phyloP scores from a whole-genome alignment of 2,113 vertebrate species.

The Phylloscopus trochilus region DNA sequence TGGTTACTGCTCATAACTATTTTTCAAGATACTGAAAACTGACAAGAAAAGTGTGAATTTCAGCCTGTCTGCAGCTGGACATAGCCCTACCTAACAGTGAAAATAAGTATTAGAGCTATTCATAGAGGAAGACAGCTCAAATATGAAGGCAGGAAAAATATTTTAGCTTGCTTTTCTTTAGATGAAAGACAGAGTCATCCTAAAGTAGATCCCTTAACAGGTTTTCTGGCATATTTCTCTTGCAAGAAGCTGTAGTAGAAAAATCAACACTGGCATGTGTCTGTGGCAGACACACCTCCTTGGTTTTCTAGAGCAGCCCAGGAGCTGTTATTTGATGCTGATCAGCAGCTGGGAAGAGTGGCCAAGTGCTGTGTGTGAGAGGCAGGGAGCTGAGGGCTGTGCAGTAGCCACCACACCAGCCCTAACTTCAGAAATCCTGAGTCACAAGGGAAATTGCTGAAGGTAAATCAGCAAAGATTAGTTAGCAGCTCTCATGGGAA shows the following conservation, averaged over 20 bases:
- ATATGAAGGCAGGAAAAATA: background rate
- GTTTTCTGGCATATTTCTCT: background rate
- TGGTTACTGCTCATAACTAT: background rate
- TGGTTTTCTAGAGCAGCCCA: background rate
- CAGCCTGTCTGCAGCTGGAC: background rate
- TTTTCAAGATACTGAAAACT: background rate
- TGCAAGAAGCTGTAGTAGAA: background rate
- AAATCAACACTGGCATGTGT: background rate
- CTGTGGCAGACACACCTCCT: background rate
- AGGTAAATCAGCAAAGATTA: background rate
- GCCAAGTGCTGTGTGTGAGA: rapidly evolving
- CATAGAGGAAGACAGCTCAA: background rate
- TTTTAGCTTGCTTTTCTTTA: background rate
- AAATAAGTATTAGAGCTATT: background rate
- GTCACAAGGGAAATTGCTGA: background rate
- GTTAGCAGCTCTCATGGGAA: background rate
- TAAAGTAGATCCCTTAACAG: background rate
- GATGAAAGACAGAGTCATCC: background rate
- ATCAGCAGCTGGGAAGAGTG: background rate
- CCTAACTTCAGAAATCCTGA: background rate
- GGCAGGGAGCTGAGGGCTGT: background rate
- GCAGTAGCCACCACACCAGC: background rate
- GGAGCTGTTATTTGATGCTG: background rate
- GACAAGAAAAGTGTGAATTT: background rate
- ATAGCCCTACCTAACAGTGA: background rate